A percentile compares a stretch with the other conserved stretches of the same genome.
Conservation (phyloP, 2,888 invertebrate genomes). For the Zygaena filipendulae region DNA sequence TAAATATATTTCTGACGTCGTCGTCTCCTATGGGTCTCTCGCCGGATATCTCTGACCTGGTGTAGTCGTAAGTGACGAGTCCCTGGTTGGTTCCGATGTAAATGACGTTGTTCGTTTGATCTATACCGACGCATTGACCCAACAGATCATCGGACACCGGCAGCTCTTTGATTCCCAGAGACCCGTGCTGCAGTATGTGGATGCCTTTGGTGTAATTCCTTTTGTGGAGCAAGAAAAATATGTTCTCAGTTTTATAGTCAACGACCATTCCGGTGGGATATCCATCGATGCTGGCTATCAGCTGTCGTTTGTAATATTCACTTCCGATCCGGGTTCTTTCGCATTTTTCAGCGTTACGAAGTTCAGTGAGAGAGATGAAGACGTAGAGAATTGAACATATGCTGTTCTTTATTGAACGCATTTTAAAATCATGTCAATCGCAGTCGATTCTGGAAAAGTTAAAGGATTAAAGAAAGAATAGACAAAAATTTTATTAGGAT, state of each 20-base stretch:
- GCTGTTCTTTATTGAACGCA: too few species aligned
- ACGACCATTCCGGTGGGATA: slow-evolving; percentile 48
- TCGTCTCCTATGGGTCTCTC: slow-evolving; percentile 57
- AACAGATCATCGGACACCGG: slow-evolving; percentile 43
- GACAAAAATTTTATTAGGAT: too few species aligned
- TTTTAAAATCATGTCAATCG: too few species aligned
- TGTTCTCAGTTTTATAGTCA: slow-evolving; percentile 46
- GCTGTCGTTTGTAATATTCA: slow-evolving; percentile 46
- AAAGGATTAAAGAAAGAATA: too few species aligned
- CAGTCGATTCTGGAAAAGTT: too few species aligned
- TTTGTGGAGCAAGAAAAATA: slow-evolving; percentile 54
- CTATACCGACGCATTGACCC: slow-evolving; percentile 50
- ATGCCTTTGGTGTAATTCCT: slow-evolving; percentile 55
- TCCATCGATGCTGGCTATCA: slow-evolving; percentile 51
- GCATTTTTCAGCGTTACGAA: too few species aligned
- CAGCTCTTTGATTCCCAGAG: slow-evolving; percentile 45
- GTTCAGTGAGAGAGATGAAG: too few species aligned
- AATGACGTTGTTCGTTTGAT: slow-evolving; percentile 31
- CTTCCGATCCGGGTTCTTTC: slow-evolving; percentile 47
- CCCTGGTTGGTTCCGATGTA: slow-evolving; percentile 59
- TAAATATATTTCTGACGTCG: slow-evolving; percentile 47
- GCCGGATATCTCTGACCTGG: slow-evolving; percentile 38
- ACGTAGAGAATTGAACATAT: too few species aligned
- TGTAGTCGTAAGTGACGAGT: slow-evolving; percentile 42
- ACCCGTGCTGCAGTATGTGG: slow-evolving; percentile 44